Percentiles rank a stretch among this genome's conserved stretches.
These are phyloP conservation scores for Apocrypta bakeri DNA, from an alignment of 1,140 invertebrate genomes.

Conservation along the genomic window DNA sequence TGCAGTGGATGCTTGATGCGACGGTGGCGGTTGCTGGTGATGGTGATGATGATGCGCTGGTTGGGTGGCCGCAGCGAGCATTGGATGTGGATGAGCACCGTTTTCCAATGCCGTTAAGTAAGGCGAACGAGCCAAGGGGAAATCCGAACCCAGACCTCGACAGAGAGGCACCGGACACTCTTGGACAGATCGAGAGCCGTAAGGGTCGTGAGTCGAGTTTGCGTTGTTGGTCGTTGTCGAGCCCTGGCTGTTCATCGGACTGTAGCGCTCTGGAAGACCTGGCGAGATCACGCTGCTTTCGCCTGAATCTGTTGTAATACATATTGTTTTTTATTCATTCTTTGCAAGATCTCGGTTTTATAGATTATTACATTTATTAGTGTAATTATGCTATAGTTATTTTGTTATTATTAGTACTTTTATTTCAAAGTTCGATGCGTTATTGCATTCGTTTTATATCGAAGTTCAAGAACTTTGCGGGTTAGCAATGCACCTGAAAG, in stretches of 20 bases:
- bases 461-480: too few relatives aligned
- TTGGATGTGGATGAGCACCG: conserved; percentile 67
- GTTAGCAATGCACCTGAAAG: too few relatives aligned
- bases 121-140: conserved; percentile 68
- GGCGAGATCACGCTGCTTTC: conserved; percentile 73
- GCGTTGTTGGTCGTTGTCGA: conserved; percentile 58
- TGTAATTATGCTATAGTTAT: too few relatives aligned
- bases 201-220: conserved; percentile 61
- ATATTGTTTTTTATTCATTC: too few relatives aligned
- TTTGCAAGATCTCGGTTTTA: too few relatives aligned
- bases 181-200: conserved; percentile 61
- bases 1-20: conserved; percentile 57
- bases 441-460: too few relatives aligned
- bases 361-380: too few relatives aligned
- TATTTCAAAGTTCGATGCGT: too few relatives aligned
- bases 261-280: conserved; percentile 71
- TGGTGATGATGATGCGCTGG: conserved; percentile 66
- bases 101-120: conserved; percentile 70
- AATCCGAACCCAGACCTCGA: conserved; percentile 67
- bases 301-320: conserved; percentile 65
- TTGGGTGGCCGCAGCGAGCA: conserved; percentile 66
- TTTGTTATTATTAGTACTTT: too few relatives aligned
- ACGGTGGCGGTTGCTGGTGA: conserved; percentile 54
- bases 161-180: conserved; percentile 68
- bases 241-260: conserved; percentile 67